Percentiles rank a stretch among this genome's conserved stretches.
phyloP scores from a whole-genome alignment of 2,888 invertebrate genomes.

The Chrysomela aeneicollis region DNA sequence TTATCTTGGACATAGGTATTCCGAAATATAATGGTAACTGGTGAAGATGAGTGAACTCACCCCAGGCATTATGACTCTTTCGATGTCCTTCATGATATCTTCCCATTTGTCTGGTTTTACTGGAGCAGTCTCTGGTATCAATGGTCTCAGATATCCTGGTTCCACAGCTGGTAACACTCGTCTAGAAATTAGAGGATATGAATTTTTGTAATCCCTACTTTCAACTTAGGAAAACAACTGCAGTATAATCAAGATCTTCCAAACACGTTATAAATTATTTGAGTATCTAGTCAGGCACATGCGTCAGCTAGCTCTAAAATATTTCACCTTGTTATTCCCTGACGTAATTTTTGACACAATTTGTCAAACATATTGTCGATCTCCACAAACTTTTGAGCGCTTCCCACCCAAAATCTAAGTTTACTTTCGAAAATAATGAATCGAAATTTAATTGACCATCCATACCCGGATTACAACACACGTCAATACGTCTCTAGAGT shows the following conservation, averaged over 20 bases:
- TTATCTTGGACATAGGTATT: no score
- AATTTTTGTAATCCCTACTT: not conserved
- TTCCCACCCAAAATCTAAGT: not conserved
- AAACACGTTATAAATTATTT: no score
- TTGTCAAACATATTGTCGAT: not conserved
- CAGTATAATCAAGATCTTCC: no score
- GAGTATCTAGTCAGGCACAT: no score
- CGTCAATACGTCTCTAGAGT: slow-evolving; percentile 50
- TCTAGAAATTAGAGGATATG: slow-evolving; percentile 60
- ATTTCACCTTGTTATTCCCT: no score
- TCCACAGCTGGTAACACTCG: slow-evolving; percentile 90
- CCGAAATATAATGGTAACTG: no score
- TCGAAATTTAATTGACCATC: not conserved
- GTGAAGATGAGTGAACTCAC: slow-evolving; percentile 63
- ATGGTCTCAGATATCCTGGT: slow-evolving; percentile 89
- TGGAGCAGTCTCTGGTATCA: slow-evolving; percentile 88
- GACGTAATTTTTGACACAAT: no score
- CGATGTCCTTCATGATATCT: slow-evolving; percentile 91
- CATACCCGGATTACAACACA: slow-evolving; percentile 38
- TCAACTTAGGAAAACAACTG: not conserved
- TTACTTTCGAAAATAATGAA: not conserved
- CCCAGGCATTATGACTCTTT: slow-evolving; percentile 96
- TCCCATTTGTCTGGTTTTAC: slow-evolving; percentile 87
- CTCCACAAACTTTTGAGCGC: not conserved
- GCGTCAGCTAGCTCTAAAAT: no score